phyloP scores from a whole-genome alignment of 2,797 vertebrate genomes.

The Myotis myotis region DNA sequence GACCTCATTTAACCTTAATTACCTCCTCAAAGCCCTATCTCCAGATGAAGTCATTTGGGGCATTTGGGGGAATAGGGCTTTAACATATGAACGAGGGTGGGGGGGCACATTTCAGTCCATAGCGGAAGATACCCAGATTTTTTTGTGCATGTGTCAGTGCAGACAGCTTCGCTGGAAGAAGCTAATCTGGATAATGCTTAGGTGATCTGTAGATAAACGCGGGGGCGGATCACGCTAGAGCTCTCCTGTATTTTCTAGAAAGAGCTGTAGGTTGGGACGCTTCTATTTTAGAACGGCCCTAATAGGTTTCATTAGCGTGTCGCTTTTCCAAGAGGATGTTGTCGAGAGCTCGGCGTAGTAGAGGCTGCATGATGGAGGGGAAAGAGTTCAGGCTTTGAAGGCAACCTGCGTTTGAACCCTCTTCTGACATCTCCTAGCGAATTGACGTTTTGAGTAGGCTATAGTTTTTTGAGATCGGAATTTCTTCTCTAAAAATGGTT shows the following conservation, averaged over 20 bases:
- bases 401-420: background rate
- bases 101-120: background rate
- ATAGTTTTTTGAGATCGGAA: background rate
- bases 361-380: background rate
- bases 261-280: background rate
- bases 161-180: background rate
- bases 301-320: background rate
- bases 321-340: background rate
- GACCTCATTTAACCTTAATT: background rate
- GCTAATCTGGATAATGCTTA: background rate
- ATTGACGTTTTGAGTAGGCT: background rate
- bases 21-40: background rate
- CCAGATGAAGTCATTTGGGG: background rate
- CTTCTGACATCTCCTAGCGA: background rate
- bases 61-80: background rate
- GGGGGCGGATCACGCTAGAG: background rate
- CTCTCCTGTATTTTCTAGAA: slow-evolving; percentile 7
- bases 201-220: background rate
- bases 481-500: slow-evolving; percentile 43
- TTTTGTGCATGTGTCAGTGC: background rate
- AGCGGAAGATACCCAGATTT: background rate
- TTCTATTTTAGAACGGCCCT: background rate
- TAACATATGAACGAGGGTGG: background rate
- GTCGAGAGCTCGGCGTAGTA: background rate
- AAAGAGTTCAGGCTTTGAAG: background rate